Evolutionary conservation across 2,888 invertebrate species (phyloP), one percentile per base, ranked within the genome.

Genomic region (Hemithea aestivaria): DNA sequence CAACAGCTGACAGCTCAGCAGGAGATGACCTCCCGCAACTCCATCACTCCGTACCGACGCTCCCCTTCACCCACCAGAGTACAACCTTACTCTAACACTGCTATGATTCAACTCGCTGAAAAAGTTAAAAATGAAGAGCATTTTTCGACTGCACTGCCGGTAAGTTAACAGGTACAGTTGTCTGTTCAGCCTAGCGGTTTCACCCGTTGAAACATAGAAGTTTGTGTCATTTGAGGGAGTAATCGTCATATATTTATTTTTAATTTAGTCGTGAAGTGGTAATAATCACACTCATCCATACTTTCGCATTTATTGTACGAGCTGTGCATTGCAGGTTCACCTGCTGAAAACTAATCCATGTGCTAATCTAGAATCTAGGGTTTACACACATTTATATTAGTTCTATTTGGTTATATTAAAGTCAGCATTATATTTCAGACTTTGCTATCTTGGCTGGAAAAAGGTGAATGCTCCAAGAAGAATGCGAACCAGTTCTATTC

Each of bases 401-500:
- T 7, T 28, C 1, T 12, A 27, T 10, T 10, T 26, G 10, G 10
- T 20, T 8, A 27, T 12, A 16, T 16, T 16, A n/a, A 24, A 6
- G 1, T n/a, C 8, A 25, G 10, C 24, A 36, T n/a, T 40, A 2
- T 35, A 26, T 69, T 77, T 25, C 77, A 93, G 89, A 92, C 95
- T 11, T 91, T 98, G 16, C 91, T 96, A 22, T 92, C 94, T 0
- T 98, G 98, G 98, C 74, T 98, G 54, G 97, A 98, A 65, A 91
- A 97, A 7, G 98, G 98, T 0, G 97, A 98, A 72, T 97, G 97
- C 70, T 94, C 91, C 28, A 97, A 97, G 73, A 91, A 95, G 45
- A 97, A 96, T 73, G 91, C 96, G 1, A 96, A 94, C 67, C 92
- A 92, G 25, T 98, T 98, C 80, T 98, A 98, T 77, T 94, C 96